Base-by-base conservation (phyloP, 1,140 invertebrate species). In the Zaprionus camerounensis region DNA sequence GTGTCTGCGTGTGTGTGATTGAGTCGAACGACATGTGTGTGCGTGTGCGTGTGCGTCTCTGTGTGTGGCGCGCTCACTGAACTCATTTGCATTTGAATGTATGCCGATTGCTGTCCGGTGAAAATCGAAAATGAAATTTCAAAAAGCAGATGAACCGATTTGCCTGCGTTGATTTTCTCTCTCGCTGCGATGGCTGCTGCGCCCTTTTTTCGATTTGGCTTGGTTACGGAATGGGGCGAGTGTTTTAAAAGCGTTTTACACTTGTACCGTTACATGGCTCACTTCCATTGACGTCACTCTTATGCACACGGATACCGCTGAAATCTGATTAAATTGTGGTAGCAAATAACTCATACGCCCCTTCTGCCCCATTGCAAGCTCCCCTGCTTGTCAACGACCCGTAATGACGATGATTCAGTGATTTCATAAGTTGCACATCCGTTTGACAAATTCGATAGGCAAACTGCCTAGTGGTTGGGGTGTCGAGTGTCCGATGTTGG, bases 341-440 rank as follows among this genome's bases (percentile, higher is more conserved):
- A 69, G 70, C 72, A 81, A 79, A 88, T 88, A 80, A 78, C 85
- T 74, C 82, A 90, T 90, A 91, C 85, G 86, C 85, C 80, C 80
- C 72, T 59, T 74, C 13, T 26, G 44, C 66, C 65, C 6, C 41
- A 46, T 6, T 6, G 34, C 57, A 26, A 70, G 28, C 20, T 58
- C 74, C 71, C 64, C 65, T 64, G 62, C 70, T 65, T 71, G 69
- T 69, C 69, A 53, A 64, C 51, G 20, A 34, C n/a, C 58, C 80
- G 85, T 81, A 78, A 85, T 85, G 75, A 80, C 71, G 65, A 81
- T 90, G 84, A 88, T 79, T 84, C 85, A 81, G 78, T 57, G 22
- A 41, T 87, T 88, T 87, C 81, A 55, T 83, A 83, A 87, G 83
- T 17, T 65, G 34, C 69, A 90, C 78, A 88, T 88, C 84, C 82